A percentile compares a stretch with the other conserved stretches of the same genome.
These are phyloP conservation scores for Trypoxylon attenuatum DNA, from an alignment of 2,888 invertebrate genomes.

Conservation along the genomic window DNA sequence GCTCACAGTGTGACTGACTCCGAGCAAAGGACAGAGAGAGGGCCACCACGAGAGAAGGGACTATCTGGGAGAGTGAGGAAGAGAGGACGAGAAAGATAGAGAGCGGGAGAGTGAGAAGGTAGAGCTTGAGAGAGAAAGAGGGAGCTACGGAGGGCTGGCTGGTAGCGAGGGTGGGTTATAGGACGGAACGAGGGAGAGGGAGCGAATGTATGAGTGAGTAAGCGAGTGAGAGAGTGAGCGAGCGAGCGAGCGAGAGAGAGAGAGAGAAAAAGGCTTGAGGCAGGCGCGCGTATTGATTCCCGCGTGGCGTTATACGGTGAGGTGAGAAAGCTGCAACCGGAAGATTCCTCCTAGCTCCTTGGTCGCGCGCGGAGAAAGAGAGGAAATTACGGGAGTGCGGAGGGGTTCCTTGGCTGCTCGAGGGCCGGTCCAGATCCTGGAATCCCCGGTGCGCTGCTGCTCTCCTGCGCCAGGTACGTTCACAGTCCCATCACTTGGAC, in stretches of 20 bases:
- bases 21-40: conserved; percentile 2
- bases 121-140: conserved; percentile 9
- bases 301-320: conserved; percentile 60
- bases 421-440: conserved; percentile 6
- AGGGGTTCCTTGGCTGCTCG: neutral
- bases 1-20: no score
- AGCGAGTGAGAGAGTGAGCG: conserved; percentile 13
- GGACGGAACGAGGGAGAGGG: neutral
- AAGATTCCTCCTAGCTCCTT: conserved; percentile 54
- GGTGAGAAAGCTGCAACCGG: conserved; percentile 57
- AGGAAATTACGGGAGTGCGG: conserved; percentile 23
- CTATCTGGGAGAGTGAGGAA: conserved; percentile 2
- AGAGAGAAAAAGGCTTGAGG: conserved; percentile 48
- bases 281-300: conserved; percentile 58
- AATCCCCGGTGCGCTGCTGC: neutral
- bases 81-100: conserved; percentile 15
- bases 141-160: conserved; percentile 9
- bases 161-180: conserved; percentile 6
- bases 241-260: conserved; percentile 38
- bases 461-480: neutral
- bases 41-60: neutral
- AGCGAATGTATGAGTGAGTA: conserved; percentile 5
- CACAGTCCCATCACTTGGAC: neutral
- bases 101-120: conserved; percentile 12
- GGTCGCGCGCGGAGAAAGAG: conserved; percentile 41